Base-by-base conservation (phyloP, 2,888 invertebrate genomes). In the Lycia hirtaria region DNA sequence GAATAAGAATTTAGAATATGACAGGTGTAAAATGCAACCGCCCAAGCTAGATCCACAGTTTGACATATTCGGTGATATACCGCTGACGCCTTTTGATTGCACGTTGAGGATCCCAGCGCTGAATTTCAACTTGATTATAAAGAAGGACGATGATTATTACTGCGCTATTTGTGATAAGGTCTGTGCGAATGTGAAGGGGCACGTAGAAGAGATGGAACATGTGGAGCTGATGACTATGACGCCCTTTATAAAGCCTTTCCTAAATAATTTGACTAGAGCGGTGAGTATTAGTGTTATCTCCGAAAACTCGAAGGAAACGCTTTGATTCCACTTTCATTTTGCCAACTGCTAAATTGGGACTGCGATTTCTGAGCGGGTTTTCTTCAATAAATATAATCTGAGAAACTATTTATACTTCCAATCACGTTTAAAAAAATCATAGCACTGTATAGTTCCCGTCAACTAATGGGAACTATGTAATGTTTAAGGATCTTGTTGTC, bases 221-320 rank as follows among this genome's bases (percentile, higher is more conserved):
- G 38, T 55, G 10, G 38, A 55, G 5, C 4, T 24, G 6, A 62
- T 64, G 14, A 37, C 20, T 7, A 57, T 54, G 55, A 56, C 60
- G 2, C 61, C 60, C 0, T 60, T 15, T 74, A 76, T 69, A 10
- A 43, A 10, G 53, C 71, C 9, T 60, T 72, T 61, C 30, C 75
- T 43, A 32, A 65, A 2, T 56, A 69, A 48, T 64, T 67, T 53
- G 64, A 73, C 41, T 65, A 75, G 65, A 26, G 81, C 41, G 64
- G 72, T 37, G 67, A 73, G 49, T 75, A 71, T 24, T 19, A 15
- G 3, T 15, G 14, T 32, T n/a, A n/a, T n/a, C n/a, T n/a, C n/a
- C n/a, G n/a, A n/a, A n/a, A n/a, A n/a, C n/a, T n/a, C n/a, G n/a
- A n/a, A n/a, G n/a, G n/a, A n/a, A n/a, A n/a, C n/a, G n/a, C n/a